A percentile compares a stretch with the other conserved stretches of the same genome.
Conservation (phyloP, 53 echinoderm and acorn worm species). For the Henricia sp. region DNA sequence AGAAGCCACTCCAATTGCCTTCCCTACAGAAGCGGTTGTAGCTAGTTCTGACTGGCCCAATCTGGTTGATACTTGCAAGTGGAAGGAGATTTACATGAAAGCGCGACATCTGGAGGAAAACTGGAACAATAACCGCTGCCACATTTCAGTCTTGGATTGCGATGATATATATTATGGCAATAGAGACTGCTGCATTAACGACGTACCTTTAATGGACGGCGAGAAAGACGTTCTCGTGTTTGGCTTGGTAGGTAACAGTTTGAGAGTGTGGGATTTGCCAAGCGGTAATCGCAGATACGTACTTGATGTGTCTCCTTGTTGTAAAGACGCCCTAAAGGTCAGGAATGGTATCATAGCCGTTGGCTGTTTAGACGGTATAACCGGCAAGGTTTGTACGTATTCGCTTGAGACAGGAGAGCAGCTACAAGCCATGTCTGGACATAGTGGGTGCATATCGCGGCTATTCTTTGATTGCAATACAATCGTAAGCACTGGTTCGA, state of each 20-base stretch:
- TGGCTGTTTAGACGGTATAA: neutral
- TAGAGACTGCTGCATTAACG: no score
- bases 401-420: neutral
- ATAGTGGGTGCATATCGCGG: neutral
- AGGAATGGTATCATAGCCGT: neutral
- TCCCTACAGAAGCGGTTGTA: neutral
- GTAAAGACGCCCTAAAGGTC: neutral
- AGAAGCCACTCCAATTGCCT: neutral
- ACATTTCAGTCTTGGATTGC: neutral
- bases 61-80: neutral
- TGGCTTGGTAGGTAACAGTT: neutral
- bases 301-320: neutral
- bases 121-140: neutral
- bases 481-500: neutral
- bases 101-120: constrained; percentile 8
- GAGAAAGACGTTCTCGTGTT: neutral
- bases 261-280: neutral
- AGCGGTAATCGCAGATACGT: neutral
- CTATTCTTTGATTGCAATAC: neutral
- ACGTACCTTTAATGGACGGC: neutral
- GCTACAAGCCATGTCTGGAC: neutral
- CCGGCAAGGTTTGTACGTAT: neutral
- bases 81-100: constrained; percentile 19
- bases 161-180: neutral
- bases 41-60: neutral